A percentile compares a stretch with the other conserved stretches of the same genome.
phyloP scores from a whole-genome alignment of 92 coral and sea anemone species.

The Porites evermanni region DNA sequence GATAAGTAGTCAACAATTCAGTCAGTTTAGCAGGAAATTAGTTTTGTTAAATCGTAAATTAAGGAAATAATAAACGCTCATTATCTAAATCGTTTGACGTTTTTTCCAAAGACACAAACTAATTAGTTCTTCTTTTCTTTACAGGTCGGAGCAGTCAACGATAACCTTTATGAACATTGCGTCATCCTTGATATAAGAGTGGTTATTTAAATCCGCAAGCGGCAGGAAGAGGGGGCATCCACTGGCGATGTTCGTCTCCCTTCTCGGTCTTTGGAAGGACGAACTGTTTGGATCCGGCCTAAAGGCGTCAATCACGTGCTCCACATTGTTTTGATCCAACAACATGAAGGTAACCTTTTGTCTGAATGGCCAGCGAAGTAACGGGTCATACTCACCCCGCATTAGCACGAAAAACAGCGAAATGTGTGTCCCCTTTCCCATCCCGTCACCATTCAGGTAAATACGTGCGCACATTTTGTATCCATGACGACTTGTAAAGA shows the following conservation, averaged over 20 bases:
- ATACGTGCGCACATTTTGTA: constrained; percentile 91
- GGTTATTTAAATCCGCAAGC: constrained; percentile 54
- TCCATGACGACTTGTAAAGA: constrained; percentile 78
- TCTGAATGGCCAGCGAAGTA: constrained; percentile 89
- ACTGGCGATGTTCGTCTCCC: constrained; percentile 83
- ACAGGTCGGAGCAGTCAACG: constrained; percentile 69
- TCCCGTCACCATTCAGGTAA: constrained; percentile 83
- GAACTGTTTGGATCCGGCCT: constrained; percentile 88
- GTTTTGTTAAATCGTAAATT: too few relatives aligned
- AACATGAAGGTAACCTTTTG: constrained; percentile 85
- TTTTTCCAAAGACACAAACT: too few relatives aligned
- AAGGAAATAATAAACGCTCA: too few relatives aligned
- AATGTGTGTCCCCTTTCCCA: constrained; percentile 78
- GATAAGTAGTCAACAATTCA: not conserved
- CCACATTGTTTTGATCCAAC: constrained; percentile 76
- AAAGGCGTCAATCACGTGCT: constrained; percentile 86
- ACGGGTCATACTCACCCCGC: constrained; percentile 81
- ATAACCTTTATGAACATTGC: constrained; percentile 76
- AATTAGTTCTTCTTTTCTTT: not conserved
- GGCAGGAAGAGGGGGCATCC: constrained; percentile 84
- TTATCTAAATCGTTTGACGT: too few relatives aligned
- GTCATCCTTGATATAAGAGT: constrained; percentile 78
- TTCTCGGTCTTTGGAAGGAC: constrained; percentile 76
- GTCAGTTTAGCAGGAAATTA: too few relatives aligned
- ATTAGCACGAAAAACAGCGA: constrained; percentile 79